A percentile compares a stretch with the other conserved stretches of the same genome.
These are phyloP conservation scores for Salvelinus fontinalis DNA, from an alignment of 2,113 vertebrate species.

Conservation along the genomic window DNA sequence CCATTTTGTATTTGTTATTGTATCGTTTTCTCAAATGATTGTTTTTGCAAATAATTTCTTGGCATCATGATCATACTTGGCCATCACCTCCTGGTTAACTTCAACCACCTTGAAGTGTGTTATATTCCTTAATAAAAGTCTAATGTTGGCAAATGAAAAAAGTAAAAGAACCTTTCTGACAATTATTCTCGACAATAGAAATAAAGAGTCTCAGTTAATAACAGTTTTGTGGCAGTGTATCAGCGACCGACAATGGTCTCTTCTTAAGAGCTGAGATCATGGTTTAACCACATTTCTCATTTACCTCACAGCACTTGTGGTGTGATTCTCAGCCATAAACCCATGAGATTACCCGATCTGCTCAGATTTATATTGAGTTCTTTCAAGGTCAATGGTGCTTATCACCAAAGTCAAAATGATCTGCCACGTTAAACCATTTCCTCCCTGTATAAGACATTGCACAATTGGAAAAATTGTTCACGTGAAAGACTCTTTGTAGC, in stretches of 20 bases:
- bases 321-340: constrained; percentile 45
- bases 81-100: background rate
- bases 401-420: no score
- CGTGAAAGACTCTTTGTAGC: no score
- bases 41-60: no score
- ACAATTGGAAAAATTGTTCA: no score
- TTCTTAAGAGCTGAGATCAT: constrained; percentile 59
- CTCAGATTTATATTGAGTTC: background rate
- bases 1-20: no score
- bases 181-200: constrained; percentile 13
- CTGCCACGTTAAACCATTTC: no score
- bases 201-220: constrained; percentile 43
- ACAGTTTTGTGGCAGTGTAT: constrained; percentile 50
- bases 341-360: constrained; percentile 38
- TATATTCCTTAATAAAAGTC: background rate
- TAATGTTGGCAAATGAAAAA: background rate
- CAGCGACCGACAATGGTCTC: constrained; percentile 61
- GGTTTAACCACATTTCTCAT: constrained; percentile 68
- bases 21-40: no score
- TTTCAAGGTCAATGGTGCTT: no score
- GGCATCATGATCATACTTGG: no score
- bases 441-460: no score
- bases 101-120: background rate
- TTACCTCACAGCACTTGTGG: constrained; percentile 61
- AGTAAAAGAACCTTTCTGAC: constrained; percentile 31